These are phyloP conservation scores for Acipenser ruthenus DNA, from an alignment of 2,797 vertebrate genomes.

Conservation along the genomic window DNA sequence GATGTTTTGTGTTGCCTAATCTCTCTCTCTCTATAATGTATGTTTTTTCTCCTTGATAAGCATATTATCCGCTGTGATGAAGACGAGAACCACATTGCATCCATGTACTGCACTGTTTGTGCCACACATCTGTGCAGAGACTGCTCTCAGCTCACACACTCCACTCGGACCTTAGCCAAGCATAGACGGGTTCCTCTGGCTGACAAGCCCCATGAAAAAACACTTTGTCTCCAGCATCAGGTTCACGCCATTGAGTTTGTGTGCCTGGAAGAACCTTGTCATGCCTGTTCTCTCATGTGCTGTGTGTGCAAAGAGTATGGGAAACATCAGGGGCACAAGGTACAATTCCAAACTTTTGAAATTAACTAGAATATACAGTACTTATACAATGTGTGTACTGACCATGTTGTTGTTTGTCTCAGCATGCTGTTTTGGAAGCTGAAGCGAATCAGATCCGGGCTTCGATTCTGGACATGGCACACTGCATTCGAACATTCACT, in stretches of 20 bases:
- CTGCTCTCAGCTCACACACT: slow-evolving; percentile 93
- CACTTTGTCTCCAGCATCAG: slow-evolving; percentile 89
- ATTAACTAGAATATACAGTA: background rate
- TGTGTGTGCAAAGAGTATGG: slow-evolving; percentile 98
- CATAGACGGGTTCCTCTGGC: slow-evolving; percentile 90
- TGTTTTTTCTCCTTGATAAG: slow-evolving; percentile 36
- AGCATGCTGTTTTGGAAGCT: slow-evolving; percentile 88
- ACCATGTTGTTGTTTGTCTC: slow-evolving; percentile 10
- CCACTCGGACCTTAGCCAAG: slow-evolving; percentile 92
- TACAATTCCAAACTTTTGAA: slow-evolving; percentile 33
- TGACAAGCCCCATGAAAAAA: slow-evolving; percentile 96
- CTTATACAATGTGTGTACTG: background rate
- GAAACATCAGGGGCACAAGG: slow-evolving; percentile 97
- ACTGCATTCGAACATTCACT: slow-evolving; percentile 94
- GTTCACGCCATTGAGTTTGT: slow-evolving; percentile 97
- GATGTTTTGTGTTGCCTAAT: too few species aligned
- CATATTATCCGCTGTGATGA: slow-evolving; percentile 91
- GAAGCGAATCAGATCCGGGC: slow-evolving; percentile 95
- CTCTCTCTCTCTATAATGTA: too few species aligned
- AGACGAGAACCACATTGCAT: slow-evolving; percentile 89
- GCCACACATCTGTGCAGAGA: slow-evolving; percentile 92
- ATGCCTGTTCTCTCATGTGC: slow-evolving; percentile 88
- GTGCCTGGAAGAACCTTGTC: slow-evolving; percentile 90
- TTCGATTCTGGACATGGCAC: slow-evolving; percentile 97
- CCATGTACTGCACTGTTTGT: slow-evolving; percentile 93